phyloP scores from a whole-genome alignment of 37 sponge, comb jelly and placozoan species.

The Spongilla lacustris region DNA sequence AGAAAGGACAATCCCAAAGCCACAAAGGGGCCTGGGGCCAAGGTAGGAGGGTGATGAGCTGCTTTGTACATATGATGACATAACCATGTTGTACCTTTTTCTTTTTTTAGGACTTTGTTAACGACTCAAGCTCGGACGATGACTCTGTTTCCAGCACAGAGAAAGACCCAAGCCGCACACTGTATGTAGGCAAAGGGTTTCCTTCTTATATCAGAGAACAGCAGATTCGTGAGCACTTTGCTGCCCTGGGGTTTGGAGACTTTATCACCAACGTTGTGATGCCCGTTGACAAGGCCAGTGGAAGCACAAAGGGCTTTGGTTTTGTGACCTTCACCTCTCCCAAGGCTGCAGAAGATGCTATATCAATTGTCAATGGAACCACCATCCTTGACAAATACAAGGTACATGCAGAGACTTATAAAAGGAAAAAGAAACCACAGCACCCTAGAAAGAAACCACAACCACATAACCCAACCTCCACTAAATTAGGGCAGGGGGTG shows the following conservation, averaged over 20 bases:
- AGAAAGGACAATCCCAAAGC: not conserved
- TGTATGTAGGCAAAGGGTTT: too few species aligned
- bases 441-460: not conserved
- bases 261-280: slow-evolving; percentile 9
- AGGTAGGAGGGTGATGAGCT: not conserved
- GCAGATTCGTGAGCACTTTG: not conserved
- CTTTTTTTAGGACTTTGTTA: too few species aligned
- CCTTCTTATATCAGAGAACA: too few species aligned
- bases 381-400: not conserved
- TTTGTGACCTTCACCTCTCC: slow-evolving; percentile 18
- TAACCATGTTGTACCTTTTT: too few species aligned
- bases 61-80: too few species aligned
- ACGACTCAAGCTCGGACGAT: not conserved
- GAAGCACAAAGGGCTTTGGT: slow-evolving; percentile 29
- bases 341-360: slow-evolving; percentile 24
- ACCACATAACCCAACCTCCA: too few species aligned
- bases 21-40: not conserved
- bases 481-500: not conserved
- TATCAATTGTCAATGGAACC: not conserved
- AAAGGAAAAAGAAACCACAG: slow-evolving; percentile 7
- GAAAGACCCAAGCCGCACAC: too few species aligned
- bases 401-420: not conserved
- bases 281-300: slow-evolving; percentile 2
- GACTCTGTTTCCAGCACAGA: not conserved
- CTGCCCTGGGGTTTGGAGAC: not conserved